Base-by-base conservation (phyloP, 2,113 vertebrate species). In the Heloderma charlesbogerti region DNA sequence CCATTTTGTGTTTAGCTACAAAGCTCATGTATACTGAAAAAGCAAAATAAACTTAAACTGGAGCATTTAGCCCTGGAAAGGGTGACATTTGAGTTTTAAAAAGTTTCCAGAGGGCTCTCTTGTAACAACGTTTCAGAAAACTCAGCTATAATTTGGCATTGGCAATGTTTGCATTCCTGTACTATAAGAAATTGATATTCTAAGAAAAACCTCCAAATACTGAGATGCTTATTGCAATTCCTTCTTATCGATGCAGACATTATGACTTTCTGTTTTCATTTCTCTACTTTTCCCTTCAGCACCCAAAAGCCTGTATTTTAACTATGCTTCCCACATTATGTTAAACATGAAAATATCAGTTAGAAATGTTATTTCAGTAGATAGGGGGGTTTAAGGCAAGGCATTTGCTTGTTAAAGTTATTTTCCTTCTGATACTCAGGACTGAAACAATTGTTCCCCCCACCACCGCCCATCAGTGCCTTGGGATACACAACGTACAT, bases 371-470 rank as follows among this genome's bases (percentile, higher is more conserved):
- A 94, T 93, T 96, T 97, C 95, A 98, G 97, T 98, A 98, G 97
- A 98, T 95, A 97, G 97, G 98, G n/a, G 98, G 98, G 98, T 98
- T 99, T 99, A 99, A 99, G 99, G 99, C 99, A 99, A 98, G 98
- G 98, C 97, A 92, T 96, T 97, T 87, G n/a, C 82, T 92, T 92
- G 96, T 95, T 96, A 97, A 96, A 96, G 89, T 72, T 85, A 13
- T 91, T 93, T 96, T 94, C 95, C 94, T 91, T 95, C 93, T 91
- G 91, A 83, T 95, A 94, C 87, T 84, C 90, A 94, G 93, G 94
- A 93, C 3, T 91, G 95, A 96, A 95, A 92, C 51, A 80, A 94
- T 94, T 91, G 83, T 83, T 80, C 87, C 8, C 60, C 60, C 60
- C 60, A 88, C 94, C 93, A 95, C 93, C 94, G 22, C 43, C 93